Base-by-base conservation (phyloP, 1,140 invertebrate genomes). In the Drosophila parabipectinata region DNA sequence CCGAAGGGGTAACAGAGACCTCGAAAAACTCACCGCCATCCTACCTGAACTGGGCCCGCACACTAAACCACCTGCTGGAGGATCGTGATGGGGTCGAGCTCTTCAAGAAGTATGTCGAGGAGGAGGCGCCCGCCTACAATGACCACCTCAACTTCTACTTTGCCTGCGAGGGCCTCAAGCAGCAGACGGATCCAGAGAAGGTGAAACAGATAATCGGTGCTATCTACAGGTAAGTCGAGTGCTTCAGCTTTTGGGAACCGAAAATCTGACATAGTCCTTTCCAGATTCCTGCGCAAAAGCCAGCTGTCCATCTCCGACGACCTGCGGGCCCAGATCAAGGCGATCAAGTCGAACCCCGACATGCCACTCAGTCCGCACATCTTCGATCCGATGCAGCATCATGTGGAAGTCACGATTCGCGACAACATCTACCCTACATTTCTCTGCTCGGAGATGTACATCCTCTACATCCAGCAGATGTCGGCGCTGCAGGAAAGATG, bases 381-480 rank as follows among this genome's bases (percentile, higher is more conserved):
- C 75, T 94, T 94, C 76, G 93, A 94, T 85, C 92, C 92, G 45
- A 94, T 94, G 93, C 94, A 94, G 74, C 92, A 92, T 34, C 93
- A 94, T 92, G 96, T 98, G 63, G 96, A 97, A 92, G 93, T 94
- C 41, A 94, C 95, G 34, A 97, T 98, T 89, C 95, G 95, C 67
- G 95, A 96, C 83, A 96, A 97, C 28, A 96, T 96, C 48, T 98
- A 98, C 93, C 96, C 96, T 41, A 96, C 96, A 92, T 99, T 99
- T 92, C 94, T 98, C 63, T 95, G 95, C 79, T 98, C 97, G 67
- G 97, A 98, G 78, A 94, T 97, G 88, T 99, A 98, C 93, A 94
- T 98, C 81, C 94, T 96, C 88, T 96, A 97, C 93, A 95, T 98
- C 81, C 95, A 97, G 91, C 90, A 87, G 54, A 92, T 92, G 87